Conservation (phyloP, 2,888 invertebrate genomes). For the Trachelus troglodyta region DNA sequence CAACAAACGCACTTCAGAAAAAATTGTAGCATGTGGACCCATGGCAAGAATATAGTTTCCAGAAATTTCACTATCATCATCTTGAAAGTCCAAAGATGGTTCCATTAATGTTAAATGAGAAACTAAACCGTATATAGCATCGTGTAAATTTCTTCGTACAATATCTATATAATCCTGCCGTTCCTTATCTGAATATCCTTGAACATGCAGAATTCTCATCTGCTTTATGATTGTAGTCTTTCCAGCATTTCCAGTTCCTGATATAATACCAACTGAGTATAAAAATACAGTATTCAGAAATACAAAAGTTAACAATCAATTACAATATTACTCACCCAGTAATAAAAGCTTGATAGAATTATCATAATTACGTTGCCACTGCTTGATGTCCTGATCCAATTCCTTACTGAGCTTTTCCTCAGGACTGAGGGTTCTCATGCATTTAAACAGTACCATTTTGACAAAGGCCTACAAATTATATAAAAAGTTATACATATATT, state of each 20-base stretch:
- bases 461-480: neutral
- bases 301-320: neutral
- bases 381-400: slow-evolving; percentile 70
- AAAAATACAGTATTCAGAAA: neutral
- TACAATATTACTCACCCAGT: neutral
- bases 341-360: slow-evolving; percentile 63
- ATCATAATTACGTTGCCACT: slow-evolving; percentile 68
- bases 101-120: neutral
- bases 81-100: neutral
- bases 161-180: slow-evolving; percentile 40
- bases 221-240: slow-evolving; percentile 89
- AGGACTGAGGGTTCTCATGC: slow-evolving; percentile 56
- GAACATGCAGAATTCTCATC: slow-evolving; percentile 86
- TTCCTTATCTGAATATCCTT: slow-evolving; percentile 81
- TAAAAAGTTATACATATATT: neutral
- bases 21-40: neutral
- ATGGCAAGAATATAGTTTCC: neutral
- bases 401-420: slow-evolving; percentile 67
- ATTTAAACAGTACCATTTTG: slow-evolving; percentile 47
- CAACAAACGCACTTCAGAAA: neutral
- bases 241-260: slow-evolving; percentile 84
- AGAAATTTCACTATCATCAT: neutral
- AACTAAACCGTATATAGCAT: neutral
- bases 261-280: slow-evolving; percentile 45
- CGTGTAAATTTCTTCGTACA: slow-evolving; percentile 4